Evolutionary conservation across 2,888 invertebrate species (phyloP), one percentile per base, ranked within the genome.

Genomic region (Hypolimnas misippus): DNA sequence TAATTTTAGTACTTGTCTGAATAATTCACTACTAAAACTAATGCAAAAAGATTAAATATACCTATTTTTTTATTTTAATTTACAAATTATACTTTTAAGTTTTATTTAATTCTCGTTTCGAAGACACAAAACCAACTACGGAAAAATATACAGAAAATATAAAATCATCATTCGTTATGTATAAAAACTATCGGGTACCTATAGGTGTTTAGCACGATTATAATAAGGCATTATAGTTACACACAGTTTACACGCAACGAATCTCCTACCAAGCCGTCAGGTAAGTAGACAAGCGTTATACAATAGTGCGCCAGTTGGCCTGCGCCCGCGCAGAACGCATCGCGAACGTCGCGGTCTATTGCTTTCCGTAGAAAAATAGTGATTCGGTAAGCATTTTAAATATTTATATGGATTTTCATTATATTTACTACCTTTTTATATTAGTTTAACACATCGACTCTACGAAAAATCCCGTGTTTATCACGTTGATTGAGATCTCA

Each of bases 271-370:
- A 74, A 46, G 49, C 70, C 72, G 68, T 62, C 64, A 66, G 64
- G 65, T 68, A 59, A 50, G 70, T 72, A 70, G 68, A 67, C 51
- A 63, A 19, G 44, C 33, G 73, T 81, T 83, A 81, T 77, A 79
- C 82, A 80, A 79, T 74, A 57, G 35, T 31, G 17, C 29, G 35
- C 71, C 78, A 81, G 82, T 83, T 69, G 73, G 68, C 57, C 66
- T 65, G 76, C 78, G 79, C 73, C 55, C 62, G 80, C 74, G 76
- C 79, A 73, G 67, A 60, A 54, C 60, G 60, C 38, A 46, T 54
- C 57, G 57, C 55, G 51, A 52, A 44, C 51, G 62, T 58, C 44
- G 44, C 57, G 35, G 33, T 14, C 40, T 52, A 56, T 40, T 40
- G 29, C 14, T 50, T 62, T 44, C 19, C 38, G 38, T 50, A 44